These are phyloP conservation scores for Chroicocephalus ridibundus DNA, from an alignment of 2,113 vertebrate species.

Conservation along the genomic window DNA sequence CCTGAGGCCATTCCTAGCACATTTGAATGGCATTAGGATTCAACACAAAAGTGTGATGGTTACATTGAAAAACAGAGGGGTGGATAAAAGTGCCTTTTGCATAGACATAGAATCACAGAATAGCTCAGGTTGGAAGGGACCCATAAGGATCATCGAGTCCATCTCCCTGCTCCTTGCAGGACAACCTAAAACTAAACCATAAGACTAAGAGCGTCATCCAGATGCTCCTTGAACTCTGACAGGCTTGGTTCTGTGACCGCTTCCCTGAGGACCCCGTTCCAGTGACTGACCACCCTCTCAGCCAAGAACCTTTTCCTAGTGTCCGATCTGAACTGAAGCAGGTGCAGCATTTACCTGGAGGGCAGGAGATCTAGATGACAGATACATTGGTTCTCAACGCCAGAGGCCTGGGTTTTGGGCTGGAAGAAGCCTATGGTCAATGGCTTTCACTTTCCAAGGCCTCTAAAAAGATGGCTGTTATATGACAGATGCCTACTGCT, in stretches of 20 bases:
- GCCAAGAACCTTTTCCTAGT: background rate
- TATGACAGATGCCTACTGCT: background rate
- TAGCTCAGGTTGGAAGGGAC: background rate
- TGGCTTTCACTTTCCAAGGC: background rate
- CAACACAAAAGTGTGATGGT: background rate
- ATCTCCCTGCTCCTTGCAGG: background rate
- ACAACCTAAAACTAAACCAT: background rate
- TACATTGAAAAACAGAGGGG: background rate
- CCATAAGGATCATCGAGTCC: background rate
- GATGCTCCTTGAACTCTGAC: background rate
- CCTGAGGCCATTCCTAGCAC: background rate
- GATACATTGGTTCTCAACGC: background rate
- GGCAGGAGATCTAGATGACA: background rate
- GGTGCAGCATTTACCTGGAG: background rate
- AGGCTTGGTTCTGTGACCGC: background rate
- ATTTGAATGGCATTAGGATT: background rate
- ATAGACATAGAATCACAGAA: background rate
- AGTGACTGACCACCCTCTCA: background rate
- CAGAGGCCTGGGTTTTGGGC: background rate
- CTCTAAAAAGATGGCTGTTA: background rate
- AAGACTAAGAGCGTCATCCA: fast-evolving
- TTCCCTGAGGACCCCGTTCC: background rate
- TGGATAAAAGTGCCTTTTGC: background rate
- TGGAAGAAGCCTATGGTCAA: background rate
- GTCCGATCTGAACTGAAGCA: background rate